Percentiles rank a stretch among this genome's conserved stretches.
Evolutionary conservation across 2,888 invertebrate genomes (phyloP).

Genomic region (Siphlonurus alternatus): DNA sequence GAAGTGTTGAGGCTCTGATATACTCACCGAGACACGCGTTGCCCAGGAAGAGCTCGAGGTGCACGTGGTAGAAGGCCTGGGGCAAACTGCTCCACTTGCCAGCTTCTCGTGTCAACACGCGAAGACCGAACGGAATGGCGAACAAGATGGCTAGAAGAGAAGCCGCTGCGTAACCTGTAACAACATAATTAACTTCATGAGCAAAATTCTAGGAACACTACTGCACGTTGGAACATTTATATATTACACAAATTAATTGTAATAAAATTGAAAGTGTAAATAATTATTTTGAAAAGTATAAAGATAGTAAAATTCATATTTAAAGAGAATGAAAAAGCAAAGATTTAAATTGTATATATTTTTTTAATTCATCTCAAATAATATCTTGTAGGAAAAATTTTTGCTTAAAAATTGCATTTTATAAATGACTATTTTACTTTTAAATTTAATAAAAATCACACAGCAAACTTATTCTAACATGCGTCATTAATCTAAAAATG

Average conservation of each 20-base stretch:
- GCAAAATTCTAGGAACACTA: not conserved
- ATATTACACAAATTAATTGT: too few relatives aligned
- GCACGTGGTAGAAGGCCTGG: slow-evolving; percentile 50
- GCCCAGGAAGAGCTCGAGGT: slow-evolving; percentile 51
- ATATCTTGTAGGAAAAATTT: too few relatives aligned
- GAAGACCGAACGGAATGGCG: slow-evolving; percentile 47
- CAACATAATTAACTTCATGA: not conserved
- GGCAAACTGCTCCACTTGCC: slow-evolving; percentile 45
- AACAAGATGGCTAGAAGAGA: slow-evolving; percentile 54
- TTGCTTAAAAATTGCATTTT: too few relatives aligned
- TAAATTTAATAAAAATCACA: too few relatives aligned
- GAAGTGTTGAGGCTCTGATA: too few relatives aligned
- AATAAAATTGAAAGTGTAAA: not conserved
- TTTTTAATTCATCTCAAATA: too few relatives aligned
- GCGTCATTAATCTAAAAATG: too few relatives aligned
- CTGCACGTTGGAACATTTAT: too few relatives aligned
- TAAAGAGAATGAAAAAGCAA: too few relatives aligned
- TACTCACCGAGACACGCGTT: slow-evolving; percentile 48
- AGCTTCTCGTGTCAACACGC: slow-evolving; percentile 45
- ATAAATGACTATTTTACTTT: too few relatives aligned
- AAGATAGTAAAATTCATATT: not conserved
- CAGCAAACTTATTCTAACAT: too few relatives aligned
- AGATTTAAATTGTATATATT: too few relatives aligned
- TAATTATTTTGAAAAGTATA: not conserved
- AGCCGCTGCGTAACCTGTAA: slow-evolving; percentile 55